Percentiles rank a stretch among this genome's conserved stretches.
phyloP scores from a whole-genome alignment of 2,888 invertebrate genomes.

The Lasioglossum calceatum region DNA sequence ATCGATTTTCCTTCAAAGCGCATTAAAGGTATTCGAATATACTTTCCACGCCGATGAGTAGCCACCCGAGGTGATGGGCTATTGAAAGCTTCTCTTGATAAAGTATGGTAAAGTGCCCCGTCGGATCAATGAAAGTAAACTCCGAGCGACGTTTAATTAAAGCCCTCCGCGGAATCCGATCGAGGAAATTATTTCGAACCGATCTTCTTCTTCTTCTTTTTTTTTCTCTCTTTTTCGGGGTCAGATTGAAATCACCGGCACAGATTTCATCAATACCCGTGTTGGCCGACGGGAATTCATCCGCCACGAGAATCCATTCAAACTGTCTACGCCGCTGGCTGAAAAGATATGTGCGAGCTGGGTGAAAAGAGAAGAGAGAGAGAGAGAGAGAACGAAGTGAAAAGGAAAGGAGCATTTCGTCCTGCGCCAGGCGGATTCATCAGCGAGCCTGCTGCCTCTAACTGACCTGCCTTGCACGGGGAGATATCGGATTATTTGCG shows the following conservation, averaged over 20 bases:
- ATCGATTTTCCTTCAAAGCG: constrained; percentile 73
- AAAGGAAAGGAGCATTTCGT: constrained; percentile 1
- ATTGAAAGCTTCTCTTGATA: constrained; percentile 76
- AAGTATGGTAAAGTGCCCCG: constrained; percentile 73
- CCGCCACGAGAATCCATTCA: constrained; percentile 3
- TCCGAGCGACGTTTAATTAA: constrained; percentile 65
- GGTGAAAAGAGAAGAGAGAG: not conserved
- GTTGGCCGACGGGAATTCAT: constrained; percentile 13
- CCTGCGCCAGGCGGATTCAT: not conserved
- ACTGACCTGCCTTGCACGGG: not conserved
- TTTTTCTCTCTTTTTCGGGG: not conserved
- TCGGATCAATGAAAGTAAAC: constrained; percentile 67
- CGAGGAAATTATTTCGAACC: constrained; percentile 34
- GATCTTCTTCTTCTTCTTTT: not conserved
- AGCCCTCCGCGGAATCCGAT: constrained; percentile 49
- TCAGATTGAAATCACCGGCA: not conserved
- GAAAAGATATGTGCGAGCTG: not conserved
- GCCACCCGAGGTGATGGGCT: constrained; percentile 77
- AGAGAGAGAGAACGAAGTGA: not conserved
- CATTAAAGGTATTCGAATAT: constrained; percentile 75
- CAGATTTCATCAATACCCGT: constrained; percentile 7
- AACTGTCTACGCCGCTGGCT: constrained; percentile 5
- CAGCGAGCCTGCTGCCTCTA: not conserved
- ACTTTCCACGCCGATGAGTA: constrained; percentile 76
- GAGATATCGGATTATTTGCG: not conserved